Conservation (phyloP, 1,140 invertebrate species). For the Phymorhynchus buccinoides region DNA sequence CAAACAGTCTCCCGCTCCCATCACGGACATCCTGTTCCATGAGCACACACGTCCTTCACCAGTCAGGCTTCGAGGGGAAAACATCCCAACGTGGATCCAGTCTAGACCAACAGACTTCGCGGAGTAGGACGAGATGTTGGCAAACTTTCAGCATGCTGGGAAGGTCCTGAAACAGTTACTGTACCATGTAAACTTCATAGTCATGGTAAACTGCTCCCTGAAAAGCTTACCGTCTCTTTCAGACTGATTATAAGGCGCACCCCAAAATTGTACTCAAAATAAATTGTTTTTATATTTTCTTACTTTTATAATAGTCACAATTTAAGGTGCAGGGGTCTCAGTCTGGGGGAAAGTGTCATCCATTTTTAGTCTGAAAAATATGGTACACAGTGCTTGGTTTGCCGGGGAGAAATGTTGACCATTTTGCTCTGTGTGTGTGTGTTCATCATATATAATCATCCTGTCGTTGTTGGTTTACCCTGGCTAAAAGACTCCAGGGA, state of each 20-base stretch:
- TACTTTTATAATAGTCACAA: neutral
- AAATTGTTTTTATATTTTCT: neutral
- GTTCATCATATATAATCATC: no score
- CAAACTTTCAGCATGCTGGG: slow-evolving; percentile 15
- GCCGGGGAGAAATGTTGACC: no score
- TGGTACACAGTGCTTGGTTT: no score
- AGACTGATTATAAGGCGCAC: neutral
- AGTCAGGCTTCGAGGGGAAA: no score
- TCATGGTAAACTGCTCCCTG: neutral
- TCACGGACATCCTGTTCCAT: no score
- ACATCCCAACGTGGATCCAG: neutral
- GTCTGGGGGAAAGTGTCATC: neutral
- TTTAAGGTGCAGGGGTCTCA: neutral
- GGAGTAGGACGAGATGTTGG: neutral
- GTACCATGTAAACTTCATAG: no score
- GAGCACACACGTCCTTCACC: neutral
- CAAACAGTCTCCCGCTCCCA: no score
- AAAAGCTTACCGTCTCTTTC: neutral
- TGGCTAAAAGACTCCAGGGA: no score
- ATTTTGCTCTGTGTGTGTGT: no score
- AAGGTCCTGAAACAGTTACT: slow-evolving; percentile 23
- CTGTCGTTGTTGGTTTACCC: no score
- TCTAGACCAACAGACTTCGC: neutral
- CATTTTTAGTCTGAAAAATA: neutral
- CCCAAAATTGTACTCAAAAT: neutral